These are phyloP conservation scores for Trichonephila clavata DNA, from an alignment of 1,140 invertebrate species.

Conservation along the genomic window DNA sequence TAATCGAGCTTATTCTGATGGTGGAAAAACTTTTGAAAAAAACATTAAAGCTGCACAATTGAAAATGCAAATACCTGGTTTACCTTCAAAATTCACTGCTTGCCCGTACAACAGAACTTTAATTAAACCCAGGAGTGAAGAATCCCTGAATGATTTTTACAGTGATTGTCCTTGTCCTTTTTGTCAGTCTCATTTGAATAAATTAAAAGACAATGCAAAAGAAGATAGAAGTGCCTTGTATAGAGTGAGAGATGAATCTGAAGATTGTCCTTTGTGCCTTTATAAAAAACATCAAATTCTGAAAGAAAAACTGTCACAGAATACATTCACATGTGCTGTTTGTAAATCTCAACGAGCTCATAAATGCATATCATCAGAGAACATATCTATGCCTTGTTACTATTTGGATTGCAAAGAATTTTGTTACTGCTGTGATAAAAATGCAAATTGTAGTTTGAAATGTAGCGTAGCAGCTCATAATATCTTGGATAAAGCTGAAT, in stretches of 20 bases:
- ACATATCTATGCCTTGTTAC: slow-evolving; percentile 23
- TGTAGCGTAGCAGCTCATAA: neutral
- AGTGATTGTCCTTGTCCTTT: slow-evolving; percentile 65
- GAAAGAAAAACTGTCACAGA: neutral
- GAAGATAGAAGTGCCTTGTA: slow-evolving; percentile 29
- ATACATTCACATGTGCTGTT: slow-evolving; percentile 46
- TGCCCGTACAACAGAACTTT: slow-evolving; percentile 38
- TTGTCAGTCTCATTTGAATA: slow-evolving; percentile 8
- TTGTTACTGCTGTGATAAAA: slow-evolving; percentile 40
- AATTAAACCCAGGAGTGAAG: slow-evolving; percentile 64
- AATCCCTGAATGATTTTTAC: slow-evolving; percentile 20
- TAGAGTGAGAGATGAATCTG: slow-evolving; percentile 22
- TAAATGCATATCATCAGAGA: slow-evolving; percentile 30
- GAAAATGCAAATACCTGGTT: neutral
- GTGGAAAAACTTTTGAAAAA: neutral
- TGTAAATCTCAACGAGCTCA: slow-evolving; percentile 38
- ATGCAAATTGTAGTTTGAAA: slow-evolving; percentile 50
- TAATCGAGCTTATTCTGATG: neutral
- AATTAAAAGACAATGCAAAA: neutral
- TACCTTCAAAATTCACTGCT: slow-evolving; percentile 60
- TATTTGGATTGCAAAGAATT: neutral
- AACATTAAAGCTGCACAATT: neutral
- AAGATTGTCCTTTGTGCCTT: slow-evolving; percentile 54
- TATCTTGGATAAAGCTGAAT: slow-evolving; percentile 3
- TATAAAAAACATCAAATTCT: neutral